Evolutionary conservation across 1,140 invertebrate genomes (phyloP).

Genomic region (Oncopeltus fasciatus): DNA sequence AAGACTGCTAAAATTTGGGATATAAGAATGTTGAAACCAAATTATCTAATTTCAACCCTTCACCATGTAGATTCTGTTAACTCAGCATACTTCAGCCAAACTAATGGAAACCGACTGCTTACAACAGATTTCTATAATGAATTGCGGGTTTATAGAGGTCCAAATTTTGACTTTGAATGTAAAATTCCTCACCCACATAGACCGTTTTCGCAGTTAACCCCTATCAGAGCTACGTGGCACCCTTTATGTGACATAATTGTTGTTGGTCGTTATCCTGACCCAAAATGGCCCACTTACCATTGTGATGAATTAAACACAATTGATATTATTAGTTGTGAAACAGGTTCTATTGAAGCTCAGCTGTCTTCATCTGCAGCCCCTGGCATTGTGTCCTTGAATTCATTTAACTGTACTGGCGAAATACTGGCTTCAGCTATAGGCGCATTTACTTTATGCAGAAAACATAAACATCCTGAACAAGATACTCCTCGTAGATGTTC

Average conservation of each 20-base stretch:
- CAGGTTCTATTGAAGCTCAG: conserved; percentile 4
- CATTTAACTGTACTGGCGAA: conserved; percentile 13
- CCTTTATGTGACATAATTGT: conserved; percentile 20
- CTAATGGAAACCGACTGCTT: conserved; percentile 15
- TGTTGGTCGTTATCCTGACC: conserved; percentile 20
- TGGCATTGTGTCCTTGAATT: conserved; percentile 14
- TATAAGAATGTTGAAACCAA: conserved; percentile 10
- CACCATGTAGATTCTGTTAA: conserved; percentile 11
- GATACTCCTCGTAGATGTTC: no score
- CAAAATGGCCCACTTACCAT: background rate
- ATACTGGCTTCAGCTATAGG: conserved; percentile 13
- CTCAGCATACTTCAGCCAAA: conserved; percentile 20
- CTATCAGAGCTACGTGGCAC: conserved; percentile 23
- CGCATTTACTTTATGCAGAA: conserved; percentile 7
- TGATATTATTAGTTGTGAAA: conserved; percentile 14
- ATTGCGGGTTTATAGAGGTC: conserved; percentile 17
- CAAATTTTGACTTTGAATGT: conserved; percentile 14
- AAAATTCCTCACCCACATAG: conserved; percentile 21
- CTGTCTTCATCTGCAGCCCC: background rate
- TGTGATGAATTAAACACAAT: conserved; percentile 2
- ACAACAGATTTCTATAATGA: conserved; percentile 20
- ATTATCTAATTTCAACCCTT: conserved; percentile 4
- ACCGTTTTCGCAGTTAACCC: conserved; percentile 21
- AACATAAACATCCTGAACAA: background rate
- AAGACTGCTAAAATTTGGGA: conserved; percentile 21